A percentile compares a stretch with the other conserved stretches of the same genome.
Conservation (phyloP, 2,888 invertebrate species). For the Epicampocera succincta region DNA sequence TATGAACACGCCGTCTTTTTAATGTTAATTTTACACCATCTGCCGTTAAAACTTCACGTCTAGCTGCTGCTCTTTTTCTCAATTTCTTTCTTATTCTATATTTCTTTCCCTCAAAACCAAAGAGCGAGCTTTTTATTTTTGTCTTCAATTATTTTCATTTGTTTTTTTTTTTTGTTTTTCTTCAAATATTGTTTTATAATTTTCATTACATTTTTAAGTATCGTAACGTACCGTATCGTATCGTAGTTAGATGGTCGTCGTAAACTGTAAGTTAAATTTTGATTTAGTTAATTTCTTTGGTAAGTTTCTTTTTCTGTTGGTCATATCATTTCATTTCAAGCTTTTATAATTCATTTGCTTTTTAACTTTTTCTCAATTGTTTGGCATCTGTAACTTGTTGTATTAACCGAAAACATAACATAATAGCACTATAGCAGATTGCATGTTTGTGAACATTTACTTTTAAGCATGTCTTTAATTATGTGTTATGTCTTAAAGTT, state of each 20-base stretch:
- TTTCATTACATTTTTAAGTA: slow-evolving; percentile 11
- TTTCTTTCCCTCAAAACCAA: not conserved
- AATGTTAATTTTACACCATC: slow-evolving; percentile 35
- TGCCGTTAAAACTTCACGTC: slow-evolving; percentile 8
- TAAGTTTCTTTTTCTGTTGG: slow-evolving; percentile 48
- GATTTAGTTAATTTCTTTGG: slow-evolving; percentile 50
- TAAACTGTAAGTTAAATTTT: slow-evolving; percentile 53
- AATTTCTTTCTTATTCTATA: slow-evolving; percentile 5
- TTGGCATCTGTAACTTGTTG: slow-evolving; percentile 32
- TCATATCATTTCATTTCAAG: slow-evolving; percentile 35
- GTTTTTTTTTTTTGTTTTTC: slow-evolving; percentile 1
- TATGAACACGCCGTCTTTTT: not conserved
- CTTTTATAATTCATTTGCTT: slow-evolving; percentile 7
- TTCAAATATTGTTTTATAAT: slow-evolving; percentile 21
- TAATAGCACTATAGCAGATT: not conserved
- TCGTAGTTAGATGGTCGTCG: slow-evolving; percentile 35
- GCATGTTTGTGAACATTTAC: slow-evolving; percentile 60
- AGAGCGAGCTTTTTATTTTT: slow-evolving; percentile 41
- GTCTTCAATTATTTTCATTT: slow-evolving; percentile 2
- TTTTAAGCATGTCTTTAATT: slow-evolving; percentile 59
- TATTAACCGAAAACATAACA: not conserved
- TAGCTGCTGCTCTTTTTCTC: slow-evolving; percentile 22
- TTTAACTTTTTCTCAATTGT: slow-evolving; percentile 16
- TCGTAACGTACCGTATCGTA: too few species aligned
- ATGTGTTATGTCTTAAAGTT: slow-evolving; percentile 30